Evolutionary conservation across 2,113 vertebrate genomes (phyloP).

Genomic region (Pomatostomus ruficeps): DNA sequence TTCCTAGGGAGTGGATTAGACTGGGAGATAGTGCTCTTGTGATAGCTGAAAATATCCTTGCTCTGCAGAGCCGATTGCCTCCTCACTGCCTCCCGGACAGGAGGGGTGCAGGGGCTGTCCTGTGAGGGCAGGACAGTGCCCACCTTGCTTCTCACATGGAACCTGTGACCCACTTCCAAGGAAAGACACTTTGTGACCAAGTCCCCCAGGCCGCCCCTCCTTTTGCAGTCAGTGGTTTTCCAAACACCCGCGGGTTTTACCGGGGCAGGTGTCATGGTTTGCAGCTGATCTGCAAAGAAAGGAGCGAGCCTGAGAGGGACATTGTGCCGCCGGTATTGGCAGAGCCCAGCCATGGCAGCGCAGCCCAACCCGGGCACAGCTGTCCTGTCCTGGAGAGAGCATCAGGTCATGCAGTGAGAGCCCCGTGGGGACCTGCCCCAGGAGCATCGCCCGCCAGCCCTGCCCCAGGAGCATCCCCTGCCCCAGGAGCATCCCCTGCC

Average conservation of each 20-base stretch:
- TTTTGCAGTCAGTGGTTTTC: accelerated
- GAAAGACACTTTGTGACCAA: no score
- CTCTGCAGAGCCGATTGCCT: not conserved
- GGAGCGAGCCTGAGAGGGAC: accelerated
- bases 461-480: no score
- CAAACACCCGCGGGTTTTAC: not conserved
- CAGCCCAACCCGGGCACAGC: not conserved
- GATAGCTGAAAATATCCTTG: not conserved
- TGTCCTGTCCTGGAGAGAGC: no score
- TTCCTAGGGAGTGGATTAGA: not conserved
- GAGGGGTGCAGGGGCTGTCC: not conserved
- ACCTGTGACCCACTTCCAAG: no score
- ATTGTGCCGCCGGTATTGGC: accelerated
- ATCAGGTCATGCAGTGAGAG: no score
- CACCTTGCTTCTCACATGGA: not conserved
- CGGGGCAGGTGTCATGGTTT: accelerated
- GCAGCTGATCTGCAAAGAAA: not conserved
- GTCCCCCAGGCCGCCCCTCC: not conserved
- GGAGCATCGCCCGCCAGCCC: not conserved
- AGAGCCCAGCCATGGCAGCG: not conserved
- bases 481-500: not conserved
- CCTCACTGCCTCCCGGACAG: not conserved
- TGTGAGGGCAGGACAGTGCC: accelerated
- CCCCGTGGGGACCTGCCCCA: accelerated
- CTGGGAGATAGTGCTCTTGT: not conserved